Evolutionary conservation across 2,888 invertebrate species (phyloP), one percentile per base, ranked within the genome.

Genomic region (Didymodactylos carnosus): DNA sequence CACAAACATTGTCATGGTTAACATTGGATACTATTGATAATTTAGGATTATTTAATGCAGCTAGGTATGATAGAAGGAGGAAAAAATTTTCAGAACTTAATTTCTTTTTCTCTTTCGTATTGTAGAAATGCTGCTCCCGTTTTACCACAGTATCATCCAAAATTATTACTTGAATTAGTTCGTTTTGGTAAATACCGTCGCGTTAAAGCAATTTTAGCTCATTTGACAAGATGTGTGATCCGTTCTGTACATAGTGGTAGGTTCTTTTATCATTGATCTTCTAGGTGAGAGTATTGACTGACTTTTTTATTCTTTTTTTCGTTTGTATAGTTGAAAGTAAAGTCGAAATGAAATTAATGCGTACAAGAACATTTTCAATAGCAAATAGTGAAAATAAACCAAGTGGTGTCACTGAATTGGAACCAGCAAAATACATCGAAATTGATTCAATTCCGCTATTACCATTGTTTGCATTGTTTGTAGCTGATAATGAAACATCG

Each of bases 391-490:
- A 51, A 5, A 41, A 23, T 11, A 71, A 69, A 19, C 51, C 43
- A 69, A 29, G 41, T 6, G 51, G 53, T n/a, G 46, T 74, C 11
- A 46, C 62, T 0, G 92, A 93, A 81, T 93, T 93, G 80, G 86
- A 92, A 49, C 91, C 90, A 77, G 83, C 93, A 73, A 93, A 93
- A 84, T 94, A 94, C 81, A 91, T 94, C 0, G 97, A 98, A 83
- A 90, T 97, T 76, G 91, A 91, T 3, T 93, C 95, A n/a, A 94
- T 99, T 78, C 94, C 98, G 0, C 95, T 98, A 0, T 85, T 99
- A 72, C 98, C 98, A 0, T 85, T 99, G 27, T 97, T 94, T 91
- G 94, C 94, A 4, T 86, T 99, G 2, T 86, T 98, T 11, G 91
- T 92, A 40, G 95, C 97, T 0, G 98, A 99, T 81, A 80, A 82